Percentiles rank a stretch among this genome's conserved stretches.
Evolutionary conservation across 2,888 invertebrate genomes (phyloP).

Genomic region (Drepanosiphum platanoidis): DNA sequence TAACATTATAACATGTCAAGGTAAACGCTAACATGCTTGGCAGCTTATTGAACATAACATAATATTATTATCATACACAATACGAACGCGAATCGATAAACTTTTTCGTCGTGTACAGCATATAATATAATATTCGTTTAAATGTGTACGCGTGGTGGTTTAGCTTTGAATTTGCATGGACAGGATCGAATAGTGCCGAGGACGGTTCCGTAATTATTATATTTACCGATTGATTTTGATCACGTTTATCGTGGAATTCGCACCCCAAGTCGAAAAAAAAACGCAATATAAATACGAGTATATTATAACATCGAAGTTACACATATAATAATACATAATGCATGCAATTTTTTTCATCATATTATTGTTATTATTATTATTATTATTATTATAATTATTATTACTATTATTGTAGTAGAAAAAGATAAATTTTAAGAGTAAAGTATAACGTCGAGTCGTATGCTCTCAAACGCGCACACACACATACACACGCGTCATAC

Average conservation of each 20-base stretch:
- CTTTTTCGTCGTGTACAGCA: background rate
- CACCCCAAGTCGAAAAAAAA: background rate
- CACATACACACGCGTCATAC: background rate
- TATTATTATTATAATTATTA: background rate
- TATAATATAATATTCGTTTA: constrained; percentile 13
- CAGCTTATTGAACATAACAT: constrained; percentile 37
- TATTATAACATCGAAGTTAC: background rate
- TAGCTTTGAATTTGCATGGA: constrained; percentile 11
- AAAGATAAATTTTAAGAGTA: background rate
- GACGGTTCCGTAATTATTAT: no score
- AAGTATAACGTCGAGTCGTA: background rate
- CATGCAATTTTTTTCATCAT: constrained; percentile 18
- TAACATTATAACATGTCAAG: constrained; percentile 26
- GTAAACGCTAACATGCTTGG: constrained; percentile 43
- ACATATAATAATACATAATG: constrained; percentile 14
- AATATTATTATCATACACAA: no score
- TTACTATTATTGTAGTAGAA: background rate
- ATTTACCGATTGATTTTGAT: background rate
- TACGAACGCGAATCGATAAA: constrained; percentile 3
- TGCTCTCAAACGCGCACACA: background rate
- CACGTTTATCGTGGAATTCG: background rate
- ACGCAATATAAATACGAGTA: no score
- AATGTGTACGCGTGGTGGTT: background rate
- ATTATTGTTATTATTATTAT: constrained; percentile 8
- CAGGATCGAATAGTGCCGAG: background rate